Evolutionary conservation across 2,888 invertebrate species (phyloP).

Genomic region (Peribatodes rhomboidaria): DNA sequence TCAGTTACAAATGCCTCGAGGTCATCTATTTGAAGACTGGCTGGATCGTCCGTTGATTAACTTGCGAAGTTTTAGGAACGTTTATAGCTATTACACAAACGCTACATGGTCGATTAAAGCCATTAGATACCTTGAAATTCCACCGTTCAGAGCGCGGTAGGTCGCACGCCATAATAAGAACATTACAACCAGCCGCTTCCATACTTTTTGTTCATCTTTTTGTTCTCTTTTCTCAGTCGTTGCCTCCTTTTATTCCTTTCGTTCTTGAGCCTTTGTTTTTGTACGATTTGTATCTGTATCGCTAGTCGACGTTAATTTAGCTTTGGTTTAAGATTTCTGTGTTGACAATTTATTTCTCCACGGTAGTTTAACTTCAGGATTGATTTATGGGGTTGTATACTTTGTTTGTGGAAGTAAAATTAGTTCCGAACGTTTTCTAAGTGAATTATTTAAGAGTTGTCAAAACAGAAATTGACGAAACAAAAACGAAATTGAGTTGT

Average conservation of each 20-base stretch:
- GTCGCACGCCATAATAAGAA: constrained; percentile 70
- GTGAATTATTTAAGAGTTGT: no score
- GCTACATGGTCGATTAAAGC: neutral
- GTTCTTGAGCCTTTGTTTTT: constrained; percentile 45
- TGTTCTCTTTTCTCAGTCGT: constrained; percentile 60
- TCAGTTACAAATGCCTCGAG: no score
- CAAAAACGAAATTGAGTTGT: no score
- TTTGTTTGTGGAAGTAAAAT: neutral
- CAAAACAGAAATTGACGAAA: no score
- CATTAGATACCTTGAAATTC: constrained; percentile 25
- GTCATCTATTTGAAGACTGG: no score
- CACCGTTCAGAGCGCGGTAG: constrained; percentile 58
- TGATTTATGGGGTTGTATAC: neutral
- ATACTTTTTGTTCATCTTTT: constrained; percentile 28
- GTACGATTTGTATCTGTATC: constrained; percentile 53
- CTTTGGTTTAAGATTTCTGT: constrained; percentile 38
- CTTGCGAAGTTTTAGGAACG: no score
- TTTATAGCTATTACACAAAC: neutral
- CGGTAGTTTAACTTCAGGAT: constrained; percentile 22
- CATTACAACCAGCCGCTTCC: constrained; percentile 70
- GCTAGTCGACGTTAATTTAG: constrained; percentile 47
- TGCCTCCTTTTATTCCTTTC: constrained; percentile 56
- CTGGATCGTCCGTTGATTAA: no score
- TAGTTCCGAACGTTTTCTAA: neutral
- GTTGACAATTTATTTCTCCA: constrained; percentile 27